These are phyloP conservation scores for Eristalis tenax DNA, from an alignment of 2,888 invertebrate genomes.

Conservation along the genomic window DNA sequence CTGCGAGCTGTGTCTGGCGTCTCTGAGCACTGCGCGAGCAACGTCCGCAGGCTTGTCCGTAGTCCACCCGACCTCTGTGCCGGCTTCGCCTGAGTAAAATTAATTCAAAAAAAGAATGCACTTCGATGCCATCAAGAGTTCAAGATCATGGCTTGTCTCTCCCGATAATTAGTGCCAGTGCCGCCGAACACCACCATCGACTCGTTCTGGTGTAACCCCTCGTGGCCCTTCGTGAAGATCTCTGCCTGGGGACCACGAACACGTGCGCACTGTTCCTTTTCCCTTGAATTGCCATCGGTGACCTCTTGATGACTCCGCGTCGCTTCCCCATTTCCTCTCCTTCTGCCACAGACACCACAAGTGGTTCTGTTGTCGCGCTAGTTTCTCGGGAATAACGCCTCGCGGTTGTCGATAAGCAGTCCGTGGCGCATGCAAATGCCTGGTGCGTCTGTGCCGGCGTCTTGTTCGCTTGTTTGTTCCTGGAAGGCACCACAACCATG, in stretches of 20 bases:
- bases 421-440: conserved; percentile 37
- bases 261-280: not conserved
- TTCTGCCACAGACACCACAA: not conserved
- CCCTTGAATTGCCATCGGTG: not conserved
- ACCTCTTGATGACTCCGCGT: not conserved
- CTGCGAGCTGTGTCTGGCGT: too few species aligned
- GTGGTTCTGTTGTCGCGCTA: conserved; percentile 6
- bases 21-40: too few species aligned
- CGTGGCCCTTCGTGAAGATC: not conserved
- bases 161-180: not conserved
- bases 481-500: conserved; percentile 34
- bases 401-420: conserved; percentile 18
- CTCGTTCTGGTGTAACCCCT: not conserved
- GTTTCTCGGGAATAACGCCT: conserved; percentile 18
- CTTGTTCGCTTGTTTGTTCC: conserved; percentile 49
- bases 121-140: not conserved
- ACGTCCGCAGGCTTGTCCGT: too few species aligned
- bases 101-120: not conserved
- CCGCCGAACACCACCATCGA: not conserved
- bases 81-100: not conserved
- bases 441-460: conserved; percentile 1
- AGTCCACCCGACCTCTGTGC: too few species aligned
- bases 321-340: not conserved
- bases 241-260: not conserved
- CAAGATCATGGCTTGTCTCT: not conserved